Conservation (phyloP, 1,140 invertebrate genomes). For the Conus ventricosus region DNA sequence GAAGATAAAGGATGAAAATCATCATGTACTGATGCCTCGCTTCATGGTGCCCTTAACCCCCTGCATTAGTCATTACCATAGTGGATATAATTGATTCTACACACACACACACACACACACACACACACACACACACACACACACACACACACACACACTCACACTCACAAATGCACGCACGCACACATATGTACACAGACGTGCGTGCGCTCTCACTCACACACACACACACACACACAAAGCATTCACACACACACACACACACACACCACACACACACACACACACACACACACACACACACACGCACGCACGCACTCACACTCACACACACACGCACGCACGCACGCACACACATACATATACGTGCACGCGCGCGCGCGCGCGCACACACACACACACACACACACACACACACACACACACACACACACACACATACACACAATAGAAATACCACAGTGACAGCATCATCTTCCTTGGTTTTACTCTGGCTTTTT, state of each 20-base stretch:
- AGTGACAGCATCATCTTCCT: no score
- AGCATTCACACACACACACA: background rate
- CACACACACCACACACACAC: no score
- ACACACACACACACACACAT: background rate
- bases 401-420: constrained; percentile 6
- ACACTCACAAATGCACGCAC: background rate
- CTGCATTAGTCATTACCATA: no score
- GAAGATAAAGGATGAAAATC: no score
- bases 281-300: no score
- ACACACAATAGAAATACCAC: background rate
- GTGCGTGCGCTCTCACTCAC: background rate
- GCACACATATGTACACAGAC: background rate
- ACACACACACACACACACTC: background rate
- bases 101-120: no score
- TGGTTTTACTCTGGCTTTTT: no score
- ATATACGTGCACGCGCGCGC: no score
- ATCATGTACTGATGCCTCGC: no score
- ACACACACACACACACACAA: background rate
- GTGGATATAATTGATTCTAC: no score
- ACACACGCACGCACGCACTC: background rate
- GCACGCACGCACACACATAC: constrained; percentile 7
- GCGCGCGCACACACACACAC: background rate
- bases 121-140: no score
- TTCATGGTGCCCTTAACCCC: no score
- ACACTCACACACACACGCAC: background rate